phyloP scores from a whole-genome alignment of 2,797 vertebrate genomes.

The Parauchenoglanis ngamensis region DNA sequence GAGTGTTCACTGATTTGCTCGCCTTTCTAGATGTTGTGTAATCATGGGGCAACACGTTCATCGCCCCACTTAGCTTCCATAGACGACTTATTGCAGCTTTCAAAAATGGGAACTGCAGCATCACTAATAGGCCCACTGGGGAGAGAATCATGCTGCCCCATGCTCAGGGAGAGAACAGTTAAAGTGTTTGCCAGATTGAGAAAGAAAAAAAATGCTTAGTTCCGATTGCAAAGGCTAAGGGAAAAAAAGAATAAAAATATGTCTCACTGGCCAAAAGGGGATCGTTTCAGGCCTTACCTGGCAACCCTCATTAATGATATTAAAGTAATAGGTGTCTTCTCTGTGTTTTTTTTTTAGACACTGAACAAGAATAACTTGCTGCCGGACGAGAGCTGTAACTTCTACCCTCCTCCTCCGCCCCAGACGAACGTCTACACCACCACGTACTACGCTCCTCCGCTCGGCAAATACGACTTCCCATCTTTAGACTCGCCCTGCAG shows the following conservation, averaged over 20 bases:
- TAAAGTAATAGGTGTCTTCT: neutral
- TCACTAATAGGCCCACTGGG: neutral
- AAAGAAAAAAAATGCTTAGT: neutral
- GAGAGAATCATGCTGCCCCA: neutral
- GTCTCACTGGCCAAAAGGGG: neutral
- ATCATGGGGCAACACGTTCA: neutral
- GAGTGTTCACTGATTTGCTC: neutral
- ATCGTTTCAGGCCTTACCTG: neutral
- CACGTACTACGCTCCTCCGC: conserved; percentile 89
- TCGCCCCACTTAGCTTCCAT: neutral
- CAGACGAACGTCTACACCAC: conserved; percentile 92
- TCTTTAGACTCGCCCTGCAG: conserved; percentile 88
- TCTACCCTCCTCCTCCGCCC: conserved; percentile 86
- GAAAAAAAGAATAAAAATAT: neutral
- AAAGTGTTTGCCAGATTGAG: neutral
- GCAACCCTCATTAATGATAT: neutral
- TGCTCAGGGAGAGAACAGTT: neutral
- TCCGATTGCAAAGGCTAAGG: neutral
- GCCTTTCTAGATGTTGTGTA: neutral
- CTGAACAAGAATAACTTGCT: conserved; percentile 96
- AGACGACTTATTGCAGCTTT: neutral
- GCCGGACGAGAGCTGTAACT: conserved; percentile 91
- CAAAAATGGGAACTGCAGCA: neutral
- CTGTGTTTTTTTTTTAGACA: conserved; percentile 69
- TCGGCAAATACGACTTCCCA: conserved; percentile 91